These are phyloP conservation scores for Lutjanus argentimaculatus DNA, from an alignment of 2,797 vertebrate species.

Conservation along the genomic window DNA sequence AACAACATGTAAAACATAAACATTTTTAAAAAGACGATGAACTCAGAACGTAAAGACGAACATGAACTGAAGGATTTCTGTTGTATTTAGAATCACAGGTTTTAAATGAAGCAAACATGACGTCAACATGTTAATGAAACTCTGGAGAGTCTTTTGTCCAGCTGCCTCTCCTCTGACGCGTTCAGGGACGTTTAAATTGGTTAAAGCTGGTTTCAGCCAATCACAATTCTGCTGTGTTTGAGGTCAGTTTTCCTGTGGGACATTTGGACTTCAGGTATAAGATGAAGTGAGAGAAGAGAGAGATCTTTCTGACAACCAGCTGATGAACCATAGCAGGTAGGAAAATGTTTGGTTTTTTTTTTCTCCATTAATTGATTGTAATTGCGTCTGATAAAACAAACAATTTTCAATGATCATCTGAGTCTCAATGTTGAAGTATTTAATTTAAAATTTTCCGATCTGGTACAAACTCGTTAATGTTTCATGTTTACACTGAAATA, in stretches of 20 bases:
- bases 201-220: constrained; percentile 13
- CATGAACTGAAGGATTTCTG: not conserved
- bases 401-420: no score
- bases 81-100: not conserved
- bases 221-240: constrained; percentile 16
- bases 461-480: no score
- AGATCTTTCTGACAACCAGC: not conserved
- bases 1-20: no score
- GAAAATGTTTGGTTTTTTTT: not conserved
- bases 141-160: not conserved
- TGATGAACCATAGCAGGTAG: constrained; percentile 33
- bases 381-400: no score
- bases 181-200: constrained; percentile 14
- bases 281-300: rapidly evolving
- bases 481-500: no score
- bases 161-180: not conserved
- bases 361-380: not conserved
- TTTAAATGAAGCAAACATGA: not conserved
- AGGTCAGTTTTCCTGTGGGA: constrained; percentile 30
- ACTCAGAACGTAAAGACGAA: no score
- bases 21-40: no score
- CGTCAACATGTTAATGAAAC: constrained; percentile 3
- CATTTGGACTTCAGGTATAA: constrained; percentile 44
- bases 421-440: no score
- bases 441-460: no score